Conservation (phyloP, 2,113 vertebrate species). For the Mormyrus lacerda region DNA sequence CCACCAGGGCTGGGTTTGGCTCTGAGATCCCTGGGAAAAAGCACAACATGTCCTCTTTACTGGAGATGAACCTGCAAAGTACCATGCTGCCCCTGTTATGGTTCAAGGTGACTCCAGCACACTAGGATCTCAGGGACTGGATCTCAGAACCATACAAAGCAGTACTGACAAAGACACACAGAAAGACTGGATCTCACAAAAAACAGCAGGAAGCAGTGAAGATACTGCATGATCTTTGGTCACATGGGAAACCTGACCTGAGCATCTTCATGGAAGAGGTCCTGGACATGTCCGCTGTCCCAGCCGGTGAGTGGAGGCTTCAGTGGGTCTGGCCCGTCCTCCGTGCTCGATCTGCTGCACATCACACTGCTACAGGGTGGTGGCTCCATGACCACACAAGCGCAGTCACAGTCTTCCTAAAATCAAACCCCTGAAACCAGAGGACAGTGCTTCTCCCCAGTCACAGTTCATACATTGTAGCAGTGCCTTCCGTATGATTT, state of each 20-base stretch:
- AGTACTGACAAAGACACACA: background rate
- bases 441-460: background rate
- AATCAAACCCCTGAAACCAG: background rate
- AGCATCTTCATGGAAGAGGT: constrained; percentile 89
- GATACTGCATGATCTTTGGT: background rate
- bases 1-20: constrained; percentile 82
- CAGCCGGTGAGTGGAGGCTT: constrained; percentile 13
- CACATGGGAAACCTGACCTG: constrained; percentile 62
- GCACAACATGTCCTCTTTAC: background rate
- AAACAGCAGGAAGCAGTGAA: background rate
- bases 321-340: constrained; percentile 10
- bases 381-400: constrained; percentile 41
- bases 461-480: background rate
- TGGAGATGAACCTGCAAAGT: background rate
- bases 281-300: constrained; percentile 55
- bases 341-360: constrained; percentile 2
- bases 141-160: background rate
- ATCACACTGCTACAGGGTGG: constrained; percentile 26
- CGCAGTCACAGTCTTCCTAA: background rate
- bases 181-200: background rate
- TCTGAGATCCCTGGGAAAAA: constrained; percentile 61
- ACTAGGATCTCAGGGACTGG: background rate
- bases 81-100: background rate
- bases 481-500: background rate
- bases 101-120: background rate